A percentile compares a stretch with the other conserved stretches of the same genome.
Evolutionary conservation across 2,797 vertebrate species (phyloP).

Genomic region (Sarcoramphus papa): DNA sequence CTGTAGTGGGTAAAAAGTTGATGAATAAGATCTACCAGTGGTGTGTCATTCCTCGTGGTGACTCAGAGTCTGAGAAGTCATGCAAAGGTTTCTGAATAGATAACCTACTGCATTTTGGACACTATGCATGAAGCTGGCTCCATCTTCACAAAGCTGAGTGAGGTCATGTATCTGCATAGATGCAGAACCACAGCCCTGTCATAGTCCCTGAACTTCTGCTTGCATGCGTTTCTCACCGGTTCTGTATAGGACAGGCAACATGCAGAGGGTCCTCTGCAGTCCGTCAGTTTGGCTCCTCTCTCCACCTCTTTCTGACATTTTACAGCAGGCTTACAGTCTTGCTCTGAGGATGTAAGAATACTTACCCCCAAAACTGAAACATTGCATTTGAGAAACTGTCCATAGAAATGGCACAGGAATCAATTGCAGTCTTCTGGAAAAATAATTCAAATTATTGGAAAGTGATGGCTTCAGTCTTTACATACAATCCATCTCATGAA

Average conservation of each 20-base stretch:
- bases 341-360: not conserved
- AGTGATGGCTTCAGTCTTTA: not conserved
- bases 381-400: not conserved
- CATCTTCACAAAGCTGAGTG: not conserved
- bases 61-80: not conserved
- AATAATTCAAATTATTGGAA: not conserved
- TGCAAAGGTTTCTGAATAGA: not conserved
- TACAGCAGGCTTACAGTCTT: not conserved
- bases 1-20: not conserved
- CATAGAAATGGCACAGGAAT: not conserved
- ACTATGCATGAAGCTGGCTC: not conserved
- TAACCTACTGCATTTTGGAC: not conserved
- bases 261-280: not conserved
- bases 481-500: not conserved
- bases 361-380: not conserved
- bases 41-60: not conserved
- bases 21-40: not conserved
- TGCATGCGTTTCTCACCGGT: accelerated
- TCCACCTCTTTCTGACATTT: not conserved
- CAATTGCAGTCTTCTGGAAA: not conserved
- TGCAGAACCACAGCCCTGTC: not conserved
- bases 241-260: not conserved
- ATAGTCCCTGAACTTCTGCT: not conserved
- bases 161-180: not conserved
- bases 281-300: not conserved